Percentiles rank a stretch among this genome's conserved stretches.
phyloP scores from a whole-genome alignment of 2,797 vertebrate genomes.

The Melanotaenia maccullochi region DNA sequence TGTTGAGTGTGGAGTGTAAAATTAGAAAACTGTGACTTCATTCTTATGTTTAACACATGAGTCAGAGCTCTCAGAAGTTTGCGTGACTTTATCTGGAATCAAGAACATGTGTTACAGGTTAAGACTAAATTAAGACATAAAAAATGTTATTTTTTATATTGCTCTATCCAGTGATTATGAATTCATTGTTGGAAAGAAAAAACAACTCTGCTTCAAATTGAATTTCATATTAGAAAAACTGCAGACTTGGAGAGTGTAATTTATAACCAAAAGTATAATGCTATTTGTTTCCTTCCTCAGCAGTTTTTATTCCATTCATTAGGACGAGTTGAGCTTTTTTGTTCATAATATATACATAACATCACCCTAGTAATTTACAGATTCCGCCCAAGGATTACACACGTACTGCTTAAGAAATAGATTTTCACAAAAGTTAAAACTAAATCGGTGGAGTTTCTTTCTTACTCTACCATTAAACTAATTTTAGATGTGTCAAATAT shows the following conservation, averaged over 20 bases:
- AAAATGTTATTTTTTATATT: neutral
- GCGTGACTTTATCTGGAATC: constrained; percentile 16
- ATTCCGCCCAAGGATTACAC: neutral
- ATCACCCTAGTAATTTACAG: neutral
- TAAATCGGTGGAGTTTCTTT: neutral
- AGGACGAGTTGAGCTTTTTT: neutral
- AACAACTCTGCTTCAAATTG: neutral
- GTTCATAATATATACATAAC: neutral
- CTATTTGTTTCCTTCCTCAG: constrained; percentile 14
- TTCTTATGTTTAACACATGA: constrained; percentile 29
- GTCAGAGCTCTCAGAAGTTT: constrained; percentile 41
- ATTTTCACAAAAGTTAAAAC: neutral
- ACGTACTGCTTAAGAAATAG: neutral
- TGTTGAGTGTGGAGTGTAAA: constrained; percentile 14
- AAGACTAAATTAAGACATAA: neutral
- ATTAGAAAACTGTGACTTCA: constrained; percentile 27
- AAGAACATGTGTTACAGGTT: constrained; percentile 2
- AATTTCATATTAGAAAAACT: constrained; percentile 2
- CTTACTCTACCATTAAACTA: neutral
- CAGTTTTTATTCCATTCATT: constrained; percentile 18
- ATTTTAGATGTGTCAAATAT: neutral
- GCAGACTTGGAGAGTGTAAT: constrained; percentile 4
- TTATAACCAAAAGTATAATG: constrained; percentile 7
- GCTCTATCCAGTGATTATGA: neutral
- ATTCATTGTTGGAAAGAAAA: neutral